Percentiles rank a stretch among this genome's conserved stretches.
Conservation (phyloP, 1,140 invertebrate species). For the Dreissena polymorpha region DNA sequence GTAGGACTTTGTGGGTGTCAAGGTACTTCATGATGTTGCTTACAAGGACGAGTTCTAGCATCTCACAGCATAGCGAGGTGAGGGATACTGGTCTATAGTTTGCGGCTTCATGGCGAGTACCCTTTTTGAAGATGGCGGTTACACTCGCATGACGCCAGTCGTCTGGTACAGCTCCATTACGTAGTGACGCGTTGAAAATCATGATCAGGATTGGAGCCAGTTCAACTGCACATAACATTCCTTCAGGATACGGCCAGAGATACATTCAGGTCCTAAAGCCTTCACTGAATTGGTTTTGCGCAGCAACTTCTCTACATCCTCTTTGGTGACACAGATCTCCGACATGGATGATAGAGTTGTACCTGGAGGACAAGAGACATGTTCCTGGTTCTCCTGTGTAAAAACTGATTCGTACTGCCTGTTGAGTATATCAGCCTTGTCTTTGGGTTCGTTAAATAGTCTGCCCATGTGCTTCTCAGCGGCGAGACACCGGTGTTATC, state of each 20-base stretch:
- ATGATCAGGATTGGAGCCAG: slow-evolving; percentile 21
- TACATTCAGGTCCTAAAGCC: slow-evolving; percentile 31
- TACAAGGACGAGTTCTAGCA: slow-evolving; percentile 19
- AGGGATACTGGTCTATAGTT: slow-evolving; percentile 48
- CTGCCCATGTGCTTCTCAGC: no score
- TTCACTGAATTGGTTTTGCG: background rate
- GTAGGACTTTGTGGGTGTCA: background rate
- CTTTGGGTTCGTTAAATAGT: no score
- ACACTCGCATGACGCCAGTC: slow-evolving; percentile 1
- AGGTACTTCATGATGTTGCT: slow-evolving; percentile 5
- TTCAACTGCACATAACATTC: slow-evolving; percentile 27
- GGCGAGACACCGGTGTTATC: background rate
- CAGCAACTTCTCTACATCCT: background rate
- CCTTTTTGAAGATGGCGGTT: slow-evolving; percentile 54
- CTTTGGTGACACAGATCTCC: background rate
- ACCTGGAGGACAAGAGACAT: background rate
- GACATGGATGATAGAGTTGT: background rate
- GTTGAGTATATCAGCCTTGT: background rate
- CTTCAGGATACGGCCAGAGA: slow-evolving; percentile 35
- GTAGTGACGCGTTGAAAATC: slow-evolving; percentile 32
- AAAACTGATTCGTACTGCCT: slow-evolving; percentile 5
- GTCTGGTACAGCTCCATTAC: slow-evolving; percentile 34
- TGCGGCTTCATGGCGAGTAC: slow-evolving; percentile 13
- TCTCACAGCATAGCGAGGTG: background rate
- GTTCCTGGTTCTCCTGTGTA: background rate